Base-by-base conservation (phyloP, 2,797 vertebrate genomes). In the Gymnoscopelus microlampas region DNA sequence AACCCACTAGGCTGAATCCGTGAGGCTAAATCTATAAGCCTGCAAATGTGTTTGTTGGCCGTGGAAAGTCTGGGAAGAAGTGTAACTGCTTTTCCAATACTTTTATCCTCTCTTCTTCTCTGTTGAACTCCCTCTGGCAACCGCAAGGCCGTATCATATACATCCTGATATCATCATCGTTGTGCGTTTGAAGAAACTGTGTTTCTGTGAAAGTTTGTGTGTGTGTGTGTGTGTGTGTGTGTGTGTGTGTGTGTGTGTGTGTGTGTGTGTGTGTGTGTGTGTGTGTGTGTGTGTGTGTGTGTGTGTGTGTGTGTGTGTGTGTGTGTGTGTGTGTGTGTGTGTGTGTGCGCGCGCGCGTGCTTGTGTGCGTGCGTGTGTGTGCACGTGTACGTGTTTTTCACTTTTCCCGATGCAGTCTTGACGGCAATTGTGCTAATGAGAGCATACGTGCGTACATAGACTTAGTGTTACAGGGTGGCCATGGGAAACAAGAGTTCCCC, bases 41-140 rank as follows among this genome's bases (percentile, higher is more conserved):
- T 35, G 5, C 13, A 58, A 32, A 13, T 29, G 12, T 58, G 26
- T 39, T 39, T 39, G 35, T 39, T 39, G 35, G 35, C 35, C 35
- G 35, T 39, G 35, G 35, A 39, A 62, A 53, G 44, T 3, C 49
- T 49, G 61, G 51, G 51, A 63, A 66, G 51, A 44, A 51, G 69
- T 73, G 57, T 13, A 76, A 68, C 76, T 11, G 61, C 53, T 19
- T 53, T 60, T 39, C 35, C 35, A 39, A 39, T 39, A 39, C 35
- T 39, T 39, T 39, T 4, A 39, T 39, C 35, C 35, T 39, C 35
- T 39, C 35, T 39, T 26, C 65, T 63, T 39, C 62, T 68, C 29
- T 73, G 60, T 29, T 62, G 63, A 70, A 58, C 57, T 71, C 7
- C 35, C 35, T 39, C 35, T 39, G 35, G 35, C 35, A 39, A 39